Conservation (phyloP, 2,888 invertebrate genomes). For the Chaitophorus viminalis region DNA sequence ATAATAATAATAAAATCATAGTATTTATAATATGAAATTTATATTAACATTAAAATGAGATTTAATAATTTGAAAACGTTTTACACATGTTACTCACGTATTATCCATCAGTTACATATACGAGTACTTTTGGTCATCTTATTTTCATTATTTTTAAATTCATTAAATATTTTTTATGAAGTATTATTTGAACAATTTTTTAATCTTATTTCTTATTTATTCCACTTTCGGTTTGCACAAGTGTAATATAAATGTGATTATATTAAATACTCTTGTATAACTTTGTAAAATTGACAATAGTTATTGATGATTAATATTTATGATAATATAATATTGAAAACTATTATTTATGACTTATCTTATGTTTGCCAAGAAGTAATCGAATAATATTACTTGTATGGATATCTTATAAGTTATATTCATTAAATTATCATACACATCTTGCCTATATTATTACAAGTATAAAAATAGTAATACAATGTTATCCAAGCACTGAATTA, state of each 20-base stretch:
- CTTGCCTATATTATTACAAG: neutral
- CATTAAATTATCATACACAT: constrained; percentile 27
- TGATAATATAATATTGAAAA: neutral
- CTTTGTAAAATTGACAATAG: neutral
- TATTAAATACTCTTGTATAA: neutral
- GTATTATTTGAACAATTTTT: too few species aligned
- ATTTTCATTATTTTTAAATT: too few species aligned
- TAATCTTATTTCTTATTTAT: neutral
- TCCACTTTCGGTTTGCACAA: neutral
- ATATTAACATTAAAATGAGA: too few species aligned
- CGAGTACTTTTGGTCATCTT: too few species aligned
- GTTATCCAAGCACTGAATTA: neutral
- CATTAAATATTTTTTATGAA: too few species aligned
- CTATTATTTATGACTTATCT: neutral
- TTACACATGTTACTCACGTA: too few species aligned
- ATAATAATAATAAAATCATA: too few species aligned
- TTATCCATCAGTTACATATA: too few species aligned
- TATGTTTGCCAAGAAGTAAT: neutral
- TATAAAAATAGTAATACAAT: neutral
- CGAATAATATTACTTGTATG: neutral
- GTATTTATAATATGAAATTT: too few species aligned
- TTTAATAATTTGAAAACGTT: too few species aligned
- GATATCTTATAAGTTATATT: neutral
- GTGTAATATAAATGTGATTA: neutral
- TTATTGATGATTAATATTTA: neutral